Evolutionary conservation across 1,140 invertebrate genomes (phyloP).

Genomic region (Tyrophagus putrescentiae): DNA sequence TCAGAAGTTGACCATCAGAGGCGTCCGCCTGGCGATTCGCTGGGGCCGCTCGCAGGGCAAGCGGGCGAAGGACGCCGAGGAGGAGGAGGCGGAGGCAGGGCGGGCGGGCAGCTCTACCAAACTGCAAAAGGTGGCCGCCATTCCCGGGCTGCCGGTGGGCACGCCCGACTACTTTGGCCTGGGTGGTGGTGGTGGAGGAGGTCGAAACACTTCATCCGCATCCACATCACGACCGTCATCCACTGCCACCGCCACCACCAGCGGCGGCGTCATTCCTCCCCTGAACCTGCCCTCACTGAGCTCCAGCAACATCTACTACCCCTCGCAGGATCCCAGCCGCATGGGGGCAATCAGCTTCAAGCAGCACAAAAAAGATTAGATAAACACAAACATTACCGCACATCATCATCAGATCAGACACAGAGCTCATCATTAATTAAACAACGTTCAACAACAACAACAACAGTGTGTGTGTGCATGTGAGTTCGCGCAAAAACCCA

Average conservation of each 20-base stretch:
- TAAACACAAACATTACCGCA: too few species aligned
- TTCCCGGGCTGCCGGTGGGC: slow-evolving; percentile 58
- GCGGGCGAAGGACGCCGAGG: slow-evolving; percentile 32
- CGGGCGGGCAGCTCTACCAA: slow-evolving; percentile 29
- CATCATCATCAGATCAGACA: too few species aligned
- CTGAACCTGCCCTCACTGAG: slow-evolving; percentile 5
- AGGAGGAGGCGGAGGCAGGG: slow-evolving; percentile 33
- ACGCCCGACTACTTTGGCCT: slow-evolving; percentile 24
- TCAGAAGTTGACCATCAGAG: slow-evolving; percentile 78
- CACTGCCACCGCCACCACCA: not conserved
- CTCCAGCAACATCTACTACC: slow-evolving; percentile 58
- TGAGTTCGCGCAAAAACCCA: too few species aligned
- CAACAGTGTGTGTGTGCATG: too few species aligned
- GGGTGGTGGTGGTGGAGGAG: not conserved
- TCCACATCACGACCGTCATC: not conserved
- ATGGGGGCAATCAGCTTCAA: slow-evolving; percentile 45
- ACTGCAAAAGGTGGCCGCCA: slow-evolving; percentile 50
- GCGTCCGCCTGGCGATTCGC: slow-evolving; percentile 76
- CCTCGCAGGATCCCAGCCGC: slow-evolving; percentile 78
- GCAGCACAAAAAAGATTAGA: not conserved
- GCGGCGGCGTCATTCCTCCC: slow-evolving; percentile 24
- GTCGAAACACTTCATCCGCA: not conserved
- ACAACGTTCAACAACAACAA: too few species aligned
- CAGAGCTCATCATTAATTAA: too few species aligned
- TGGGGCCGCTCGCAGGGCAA: slow-evolving; percentile 84